These are phyloP conservation scores for Plodia interpunctella DNA, from an alignment of 1,140 invertebrate species.

Conservation along the genomic window DNA sequence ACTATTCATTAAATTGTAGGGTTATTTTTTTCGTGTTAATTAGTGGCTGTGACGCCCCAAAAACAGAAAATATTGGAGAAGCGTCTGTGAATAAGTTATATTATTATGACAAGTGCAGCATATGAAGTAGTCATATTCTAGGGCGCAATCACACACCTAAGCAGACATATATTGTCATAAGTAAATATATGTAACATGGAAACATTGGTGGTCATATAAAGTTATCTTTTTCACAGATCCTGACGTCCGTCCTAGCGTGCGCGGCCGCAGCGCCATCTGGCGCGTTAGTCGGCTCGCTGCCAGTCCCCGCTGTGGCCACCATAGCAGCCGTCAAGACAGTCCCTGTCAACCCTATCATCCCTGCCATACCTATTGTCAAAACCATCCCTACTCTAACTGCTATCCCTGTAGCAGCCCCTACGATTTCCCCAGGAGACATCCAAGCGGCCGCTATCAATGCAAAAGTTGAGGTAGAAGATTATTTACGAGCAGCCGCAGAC, in stretches of 20 bases:
- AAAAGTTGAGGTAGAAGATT: conserved; percentile 44
- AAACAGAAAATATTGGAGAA: no score
- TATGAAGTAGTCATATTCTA: no score
- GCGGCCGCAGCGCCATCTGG: conserved; percentile 49
- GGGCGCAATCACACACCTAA: no score
- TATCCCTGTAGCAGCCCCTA: conserved; percentile 25
- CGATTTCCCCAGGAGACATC: conserved; percentile 46
- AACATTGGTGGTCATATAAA: no score
- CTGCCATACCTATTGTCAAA: conserved; percentile 14
- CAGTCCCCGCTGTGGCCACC: conserved; percentile 6
- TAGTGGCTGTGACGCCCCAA: no score
- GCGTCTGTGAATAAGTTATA: no score
- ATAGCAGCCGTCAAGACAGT: conserved; percentile 1
- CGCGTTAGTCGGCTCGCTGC: conserved; percentile 1
- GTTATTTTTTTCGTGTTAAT: no score
- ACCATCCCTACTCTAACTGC: neutral
- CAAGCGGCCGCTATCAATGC: conserved; percentile 56
- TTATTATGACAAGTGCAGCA: no score
- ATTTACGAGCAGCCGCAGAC: conserved; percentile 33
- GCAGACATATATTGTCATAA: no score
- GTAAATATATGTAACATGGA: no score
- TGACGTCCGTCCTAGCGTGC: conserved; percentile 50
- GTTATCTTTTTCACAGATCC: conserved; percentile 37
- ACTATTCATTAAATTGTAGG: no score
- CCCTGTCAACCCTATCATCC: conserved; percentile 4